A percentile compares a stretch with the other conserved stretches of the same genome.
phyloP scores from a whole-genome alignment of 2,797 vertebrate genomes.

The Craterocephalus amniculus region DNA sequence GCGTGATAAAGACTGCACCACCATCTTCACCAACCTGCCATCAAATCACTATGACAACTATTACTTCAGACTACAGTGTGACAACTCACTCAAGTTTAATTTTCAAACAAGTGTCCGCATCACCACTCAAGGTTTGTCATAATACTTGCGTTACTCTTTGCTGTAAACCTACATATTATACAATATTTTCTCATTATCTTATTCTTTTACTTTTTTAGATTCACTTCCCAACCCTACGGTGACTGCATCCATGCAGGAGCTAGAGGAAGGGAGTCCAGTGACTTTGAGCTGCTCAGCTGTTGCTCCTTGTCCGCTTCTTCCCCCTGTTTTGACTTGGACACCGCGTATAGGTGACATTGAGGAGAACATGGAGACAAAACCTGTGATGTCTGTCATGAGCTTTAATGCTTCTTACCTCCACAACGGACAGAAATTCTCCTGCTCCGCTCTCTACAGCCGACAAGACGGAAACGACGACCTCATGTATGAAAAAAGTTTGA shows the following conservation, averaged over 20 bases:
- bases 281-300: constrained; percentile 64
- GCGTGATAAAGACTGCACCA: constrained; percentile 70
- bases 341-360: constrained; percentile 53
- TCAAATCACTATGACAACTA: constrained; percentile 44
- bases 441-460: constrained; percentile 60
- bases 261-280: constrained; percentile 66
- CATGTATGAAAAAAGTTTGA: constrained; percentile 38
- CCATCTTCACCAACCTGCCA: constrained; percentile 65
- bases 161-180: neutral
- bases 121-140: constrained; percentile 46
- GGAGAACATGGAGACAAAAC: constrained; percentile 22
- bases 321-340: constrained; percentile 70
- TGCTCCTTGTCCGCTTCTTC: constrained; percentile 60
- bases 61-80: constrained; percentile 73
- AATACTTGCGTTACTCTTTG: rapidly evolving
- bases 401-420: constrained; percentile 70
- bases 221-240: constrained; percentile 52
- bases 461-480: constrained; percentile 46
- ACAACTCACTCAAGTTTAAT: constrained; percentile 56
- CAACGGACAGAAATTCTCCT: constrained; percentile 61
- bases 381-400: constrained; percentile 56
- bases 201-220: constrained; percentile 51
- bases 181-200: neutral
- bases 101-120: constrained; percentile 47
- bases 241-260: constrained; percentile 51